phyloP scores from a whole-genome alignment of 2,888 invertebrate species.

The Eupithecia exiguata region DNA sequence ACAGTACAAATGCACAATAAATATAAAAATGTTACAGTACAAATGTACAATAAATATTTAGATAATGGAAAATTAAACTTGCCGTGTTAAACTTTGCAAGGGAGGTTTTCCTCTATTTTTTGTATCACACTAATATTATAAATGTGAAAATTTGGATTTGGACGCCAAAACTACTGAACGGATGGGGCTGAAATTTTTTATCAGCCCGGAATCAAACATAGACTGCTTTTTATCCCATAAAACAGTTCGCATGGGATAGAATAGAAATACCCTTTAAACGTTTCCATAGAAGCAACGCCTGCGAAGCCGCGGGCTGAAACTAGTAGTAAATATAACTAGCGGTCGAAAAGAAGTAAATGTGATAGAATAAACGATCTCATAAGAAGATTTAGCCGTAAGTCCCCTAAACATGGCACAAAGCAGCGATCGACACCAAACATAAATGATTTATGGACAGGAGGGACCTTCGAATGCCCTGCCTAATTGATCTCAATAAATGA shows the following conservation, averaged over 20 bases:
- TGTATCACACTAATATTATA: not conserved
- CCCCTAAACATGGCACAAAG: conserved; percentile 13
- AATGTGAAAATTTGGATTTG: no score
- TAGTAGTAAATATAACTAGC: not conserved
- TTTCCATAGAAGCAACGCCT: no score
- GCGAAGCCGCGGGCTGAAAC: no score
- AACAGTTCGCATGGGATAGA: no score
- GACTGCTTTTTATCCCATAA: no score
- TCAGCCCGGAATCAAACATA: no score
- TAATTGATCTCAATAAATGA: conserved; percentile 76
- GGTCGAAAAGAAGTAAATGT: not conserved
- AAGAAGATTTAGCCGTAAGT: conserved; percentile 13
- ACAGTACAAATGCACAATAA: not conserved
- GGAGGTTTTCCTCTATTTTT: not conserved
- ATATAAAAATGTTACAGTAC: not conserved
- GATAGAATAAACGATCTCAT: not conserved
- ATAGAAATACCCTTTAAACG: no score
- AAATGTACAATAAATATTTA: not conserved
- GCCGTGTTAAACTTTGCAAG: not conserved
- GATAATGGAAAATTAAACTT: not conserved
- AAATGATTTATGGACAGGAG: conserved; percentile 45
- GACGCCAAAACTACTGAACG: no score
- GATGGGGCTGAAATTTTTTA: no score
- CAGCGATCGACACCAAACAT: conserved; percentile 41
- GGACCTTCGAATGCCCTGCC: conserved; percentile 45